Conservation (phyloP, 2,113 vertebrate genomes). For the Hydrochoerus hydrochaeris region DNA sequence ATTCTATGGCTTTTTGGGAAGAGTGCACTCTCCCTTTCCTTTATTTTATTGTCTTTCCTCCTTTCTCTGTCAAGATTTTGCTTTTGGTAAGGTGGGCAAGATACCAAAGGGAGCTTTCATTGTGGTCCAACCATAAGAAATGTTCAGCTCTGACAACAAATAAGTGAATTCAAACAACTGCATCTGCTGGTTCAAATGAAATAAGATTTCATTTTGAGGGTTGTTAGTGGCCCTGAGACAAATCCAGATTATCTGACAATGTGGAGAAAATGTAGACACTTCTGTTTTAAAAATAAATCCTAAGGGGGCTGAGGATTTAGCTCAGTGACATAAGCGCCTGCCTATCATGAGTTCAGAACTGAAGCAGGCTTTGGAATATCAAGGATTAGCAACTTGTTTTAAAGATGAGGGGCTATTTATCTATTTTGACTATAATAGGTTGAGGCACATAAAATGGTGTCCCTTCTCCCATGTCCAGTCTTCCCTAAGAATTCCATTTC, state of each 20-base stretch:
- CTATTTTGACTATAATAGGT: background rate
- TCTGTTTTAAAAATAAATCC: background rate
- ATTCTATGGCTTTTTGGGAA: background rate
- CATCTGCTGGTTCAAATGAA: slow-evolving; percentile 44
- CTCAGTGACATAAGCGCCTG: no score
- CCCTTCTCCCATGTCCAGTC: background rate
- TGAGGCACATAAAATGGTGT: background rate
- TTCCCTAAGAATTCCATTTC: background rate
- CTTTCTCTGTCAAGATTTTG: slow-evolving; percentile 28
- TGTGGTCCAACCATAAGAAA: background rate
- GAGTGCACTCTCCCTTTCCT: background rate
- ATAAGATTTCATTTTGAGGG: slow-evolving; percentile 57
- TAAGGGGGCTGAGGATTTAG: no score
- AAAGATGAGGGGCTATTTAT: background rate
- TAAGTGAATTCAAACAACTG: slow-evolving; percentile 37
- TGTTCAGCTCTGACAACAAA: background rate
- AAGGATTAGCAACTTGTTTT: background rate
- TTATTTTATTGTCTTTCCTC: slow-evolving; percentile 39
- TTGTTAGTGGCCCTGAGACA: background rate
- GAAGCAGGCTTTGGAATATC: background rate
- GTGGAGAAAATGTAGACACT: background rate
- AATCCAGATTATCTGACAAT: slow-evolving; percentile 53
- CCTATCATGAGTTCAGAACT: background rate
- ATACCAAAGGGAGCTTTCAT: slow-evolving; percentile 42
- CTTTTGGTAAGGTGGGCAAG: background rate